Conservation (phyloP, 2,113 vertebrate genomes). For the Cyprinus carpio region DNA sequence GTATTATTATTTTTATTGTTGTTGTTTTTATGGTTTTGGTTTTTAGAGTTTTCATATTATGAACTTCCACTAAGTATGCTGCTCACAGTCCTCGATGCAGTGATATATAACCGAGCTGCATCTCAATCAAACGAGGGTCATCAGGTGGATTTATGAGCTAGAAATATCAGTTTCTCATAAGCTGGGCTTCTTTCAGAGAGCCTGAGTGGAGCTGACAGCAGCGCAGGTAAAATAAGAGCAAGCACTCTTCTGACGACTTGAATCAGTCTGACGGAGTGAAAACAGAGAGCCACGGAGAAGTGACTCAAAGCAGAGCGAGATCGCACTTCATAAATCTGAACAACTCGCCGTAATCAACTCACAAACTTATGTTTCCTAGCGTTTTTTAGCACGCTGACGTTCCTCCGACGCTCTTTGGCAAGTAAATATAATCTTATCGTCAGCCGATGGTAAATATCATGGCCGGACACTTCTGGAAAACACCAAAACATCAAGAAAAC, state of each 20-base stretch:
- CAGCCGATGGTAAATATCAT: not conserved
- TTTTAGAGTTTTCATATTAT: not conserved
- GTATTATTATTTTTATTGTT: too few relatives aligned
- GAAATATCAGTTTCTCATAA: not conserved
- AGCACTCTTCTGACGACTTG: not conserved
- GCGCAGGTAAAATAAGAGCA: too few relatives aligned
- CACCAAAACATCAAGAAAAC: not conserved
- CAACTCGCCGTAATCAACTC: not conserved
- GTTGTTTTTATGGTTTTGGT: too few relatives aligned
- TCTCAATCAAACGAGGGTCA: not conserved
- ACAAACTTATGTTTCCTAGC: too few relatives aligned
- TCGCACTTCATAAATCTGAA: not conserved
- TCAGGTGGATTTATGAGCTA: not conserved
- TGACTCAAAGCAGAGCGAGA: slow-evolving; percentile 19
- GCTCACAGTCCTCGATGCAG: not conserved
- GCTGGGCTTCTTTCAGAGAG: not conserved
- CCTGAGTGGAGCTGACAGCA: not conserved
- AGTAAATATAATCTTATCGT: not conserved
- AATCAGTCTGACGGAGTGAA: slow-evolving; percentile 31
- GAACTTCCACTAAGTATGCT: not conserved
- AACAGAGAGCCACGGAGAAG: not conserved
- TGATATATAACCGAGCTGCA: not conserved
- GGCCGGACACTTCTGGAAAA: not conserved
- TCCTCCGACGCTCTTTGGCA: too few relatives aligned
- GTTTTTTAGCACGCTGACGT: too few relatives aligned